These are phyloP conservation scores for Lathamus discolor DNA, from an alignment of 2,113 vertebrate species.

Conservation along the genomic window DNA sequence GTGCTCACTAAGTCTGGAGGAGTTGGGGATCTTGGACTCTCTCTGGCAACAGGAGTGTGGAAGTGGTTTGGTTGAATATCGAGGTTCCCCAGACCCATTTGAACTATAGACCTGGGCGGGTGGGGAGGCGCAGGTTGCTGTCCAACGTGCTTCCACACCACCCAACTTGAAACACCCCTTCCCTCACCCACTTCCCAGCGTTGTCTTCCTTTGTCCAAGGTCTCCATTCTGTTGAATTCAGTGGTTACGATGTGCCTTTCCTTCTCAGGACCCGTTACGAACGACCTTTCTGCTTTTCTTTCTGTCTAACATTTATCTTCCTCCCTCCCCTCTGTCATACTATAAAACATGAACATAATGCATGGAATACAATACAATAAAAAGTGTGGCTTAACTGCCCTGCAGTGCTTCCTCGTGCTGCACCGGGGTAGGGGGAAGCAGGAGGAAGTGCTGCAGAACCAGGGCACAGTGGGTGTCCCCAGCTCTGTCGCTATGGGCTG, in stretches of 20 bases:
- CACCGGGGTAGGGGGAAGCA: background rate
- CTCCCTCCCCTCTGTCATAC: slow-evolving; percentile 28
- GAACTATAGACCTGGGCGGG: slow-evolving; percentile 16
- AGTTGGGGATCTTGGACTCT: background rate
- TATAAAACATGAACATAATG: slow-evolving; percentile 62
- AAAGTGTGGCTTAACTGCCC: slow-evolving; percentile 57
- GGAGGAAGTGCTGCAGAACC: background rate
- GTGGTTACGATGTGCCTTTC: slow-evolving; percentile 73
- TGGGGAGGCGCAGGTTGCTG: background rate
- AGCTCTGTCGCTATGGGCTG: background rate
- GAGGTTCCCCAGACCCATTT: background rate
- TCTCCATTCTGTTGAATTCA: slow-evolving; percentile 37
- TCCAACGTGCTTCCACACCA: background rate
- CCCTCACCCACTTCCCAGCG: background rate
- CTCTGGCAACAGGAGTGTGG: background rate
- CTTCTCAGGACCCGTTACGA: slow-evolving; percentile 72
- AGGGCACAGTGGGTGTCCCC: background rate
- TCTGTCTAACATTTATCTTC: slow-evolving; percentile 56
- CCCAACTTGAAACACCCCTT: slow-evolving; percentile 29
- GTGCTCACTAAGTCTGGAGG: slow-evolving; percentile 39
- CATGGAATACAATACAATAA: slow-evolving; percentile 70
- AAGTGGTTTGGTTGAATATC: background rate
- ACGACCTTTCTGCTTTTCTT: slow-evolving; percentile 49
- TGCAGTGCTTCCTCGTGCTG: background rate
- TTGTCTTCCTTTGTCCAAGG: slow-evolving; percentile 43